Conservation (phyloP, 2,888 invertebrate genomes). For the Ditula angustiorana region DNA sequence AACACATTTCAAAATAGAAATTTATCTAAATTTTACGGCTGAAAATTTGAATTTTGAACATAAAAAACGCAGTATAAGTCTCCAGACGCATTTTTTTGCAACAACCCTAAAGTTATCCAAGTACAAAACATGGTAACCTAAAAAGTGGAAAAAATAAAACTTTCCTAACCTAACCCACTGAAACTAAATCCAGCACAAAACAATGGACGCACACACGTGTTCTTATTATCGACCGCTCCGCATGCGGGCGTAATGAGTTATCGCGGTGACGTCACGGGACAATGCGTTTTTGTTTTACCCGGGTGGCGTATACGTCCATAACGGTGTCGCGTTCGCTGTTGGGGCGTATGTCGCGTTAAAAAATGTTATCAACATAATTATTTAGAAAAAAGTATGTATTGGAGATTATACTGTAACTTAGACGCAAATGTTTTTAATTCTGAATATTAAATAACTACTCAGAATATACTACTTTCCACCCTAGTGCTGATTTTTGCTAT, state of each 20-base stretch:
- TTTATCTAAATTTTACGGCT: no score
- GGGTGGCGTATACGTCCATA: conserved; percentile 9
- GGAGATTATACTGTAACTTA: no score
- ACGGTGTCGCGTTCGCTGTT: neutral
- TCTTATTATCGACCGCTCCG: conserved; percentile 69
- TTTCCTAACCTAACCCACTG: conserved; percentile 38
- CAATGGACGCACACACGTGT: conserved; percentile 66
- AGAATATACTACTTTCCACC: neutral
- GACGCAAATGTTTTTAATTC: no score
- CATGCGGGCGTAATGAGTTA: conserved; percentile 79
- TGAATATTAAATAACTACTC: neutral
- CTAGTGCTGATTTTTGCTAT: conserved; percentile 4
- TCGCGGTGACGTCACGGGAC: conserved; percentile 69
- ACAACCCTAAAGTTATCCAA: neutral
- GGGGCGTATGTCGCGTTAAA: no score
- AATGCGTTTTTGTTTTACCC: conserved; percentile 44
- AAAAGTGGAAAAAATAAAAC: conserved; percentile 2
- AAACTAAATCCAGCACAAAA: conserved; percentile 35
- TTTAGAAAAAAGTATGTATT: no score
- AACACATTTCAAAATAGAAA: no score
- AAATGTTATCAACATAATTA: neutral
- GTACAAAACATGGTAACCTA: conserved; percentile 5
- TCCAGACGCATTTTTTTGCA: no score
- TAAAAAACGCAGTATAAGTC: no score
- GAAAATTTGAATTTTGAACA: no score